Base-by-base conservation (phyloP, 2,888 invertebrate species). In the Synergus umbraculus region DNA sequence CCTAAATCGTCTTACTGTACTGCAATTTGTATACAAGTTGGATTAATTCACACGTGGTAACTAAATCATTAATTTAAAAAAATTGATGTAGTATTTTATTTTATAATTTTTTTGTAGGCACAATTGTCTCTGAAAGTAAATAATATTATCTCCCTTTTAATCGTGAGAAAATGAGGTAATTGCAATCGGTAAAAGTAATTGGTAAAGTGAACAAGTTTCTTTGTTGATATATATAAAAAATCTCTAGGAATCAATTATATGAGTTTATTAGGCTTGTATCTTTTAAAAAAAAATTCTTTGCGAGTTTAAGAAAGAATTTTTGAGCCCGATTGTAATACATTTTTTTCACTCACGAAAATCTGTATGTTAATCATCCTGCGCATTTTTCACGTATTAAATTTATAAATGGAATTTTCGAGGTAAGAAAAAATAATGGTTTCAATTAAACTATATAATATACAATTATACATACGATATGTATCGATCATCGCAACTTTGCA, bases 311-410 rank as follows among this genome's bases (percentile, higher is more conserved):
- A 12, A 49, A 49, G 12, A 60, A 4, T 60, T 60, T n/a, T 22
- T 60, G 4, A 1, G 12, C 18, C 60, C 22, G 60, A 60, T 60
- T 60, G 60, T 22, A 60, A 60, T 22, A 18, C 4, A 60, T 60
- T 60, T 60, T 60, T 22, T 22, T 49, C 4, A 60, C 18, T 9
- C 1, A 9, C 4, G 9, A 18, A 22, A 12, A 4, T 60, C 4
- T 60, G 3, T 60, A 60, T 60, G 18, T 60, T 60, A 60, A 60
- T 60, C 10, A 60, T 22, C 22, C 22, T 22, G 22, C 10, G 60
- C 22, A 60, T 60, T 60, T 60, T 60, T 60, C 60, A 60, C 60
- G 60, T 60, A 22, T 22, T 60, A 60, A 60, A 60, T 29, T 29
- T 60, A 2, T 60, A 60, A 22, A 60, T 18, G 60, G 60, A 60